Conservation (phyloP, 2,797 vertebrate genomes). For the Gymnothorax javanicus region DNA sequence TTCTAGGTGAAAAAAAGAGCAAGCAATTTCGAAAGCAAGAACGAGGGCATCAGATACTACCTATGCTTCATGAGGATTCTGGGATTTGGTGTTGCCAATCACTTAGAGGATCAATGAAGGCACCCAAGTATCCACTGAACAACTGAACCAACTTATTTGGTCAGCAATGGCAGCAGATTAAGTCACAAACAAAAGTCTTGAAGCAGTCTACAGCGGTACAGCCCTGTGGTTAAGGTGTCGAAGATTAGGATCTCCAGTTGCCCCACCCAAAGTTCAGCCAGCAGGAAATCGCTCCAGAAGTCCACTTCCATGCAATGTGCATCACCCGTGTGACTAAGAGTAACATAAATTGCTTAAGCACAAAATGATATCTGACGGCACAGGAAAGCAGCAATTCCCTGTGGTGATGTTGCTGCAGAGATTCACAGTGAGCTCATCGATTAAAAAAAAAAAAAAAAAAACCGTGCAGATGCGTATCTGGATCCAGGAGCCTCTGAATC, state of each 20-base stretch:
- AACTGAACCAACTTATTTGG: too few species aligned
- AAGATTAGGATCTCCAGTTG: neutral
- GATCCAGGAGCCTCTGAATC: conserved; percentile 50
- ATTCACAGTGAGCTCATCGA: neutral
- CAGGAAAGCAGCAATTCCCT: neutral
- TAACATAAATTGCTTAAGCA: neutral
- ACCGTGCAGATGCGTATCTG: neutral
- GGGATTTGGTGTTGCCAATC: neutral
- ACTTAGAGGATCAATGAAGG: neutral
- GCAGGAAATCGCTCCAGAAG: neutral
- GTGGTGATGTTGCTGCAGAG: neutral
- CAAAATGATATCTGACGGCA: neutral
- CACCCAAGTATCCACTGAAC: neutral
- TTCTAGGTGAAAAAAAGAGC: too few species aligned
- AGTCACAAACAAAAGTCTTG: too few species aligned
- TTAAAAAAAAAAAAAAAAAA: neutral
- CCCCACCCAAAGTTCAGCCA: neutral
- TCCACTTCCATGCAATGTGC: neutral
- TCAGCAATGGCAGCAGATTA: too few species aligned
- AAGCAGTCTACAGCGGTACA: neutral
- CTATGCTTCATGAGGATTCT: neutral
- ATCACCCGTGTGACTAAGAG: neutral
- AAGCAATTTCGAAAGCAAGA: neutral
- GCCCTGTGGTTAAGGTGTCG: neutral
- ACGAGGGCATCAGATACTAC: neutral